Evolutionary conservation across 1,140 invertebrate genomes (phyloP).

Genomic region (Hestina assimilis): DNA sequence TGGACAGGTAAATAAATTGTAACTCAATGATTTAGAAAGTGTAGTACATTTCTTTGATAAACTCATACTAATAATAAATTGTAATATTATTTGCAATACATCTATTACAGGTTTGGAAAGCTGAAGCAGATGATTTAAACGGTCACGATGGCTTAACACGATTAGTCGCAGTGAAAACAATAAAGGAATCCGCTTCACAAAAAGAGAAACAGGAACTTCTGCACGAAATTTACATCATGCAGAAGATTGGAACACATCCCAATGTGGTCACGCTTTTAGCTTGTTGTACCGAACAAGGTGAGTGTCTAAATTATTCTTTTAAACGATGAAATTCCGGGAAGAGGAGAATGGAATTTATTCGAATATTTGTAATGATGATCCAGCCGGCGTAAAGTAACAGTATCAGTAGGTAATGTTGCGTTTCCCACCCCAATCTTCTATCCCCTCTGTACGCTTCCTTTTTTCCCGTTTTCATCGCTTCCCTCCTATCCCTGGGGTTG

Average conservation of each 20-base stretch:
- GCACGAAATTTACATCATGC: slow-evolving; percentile 89
- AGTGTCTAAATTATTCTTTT: not conserved
- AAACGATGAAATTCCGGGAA: too few relatives aligned
- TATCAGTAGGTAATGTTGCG: too few relatives aligned
- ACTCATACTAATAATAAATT: too few relatives aligned
- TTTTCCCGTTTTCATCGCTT: too few relatives aligned
- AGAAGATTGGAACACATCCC: slow-evolving; percentile 89
- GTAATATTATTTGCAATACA: slow-evolving; percentile 15
- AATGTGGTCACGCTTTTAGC: slow-evolving; percentile 92
- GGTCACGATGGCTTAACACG: slow-evolving; percentile 87
- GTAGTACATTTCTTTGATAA: too few relatives aligned
- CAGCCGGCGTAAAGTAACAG: too few relatives aligned
- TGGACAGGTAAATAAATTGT: slow-evolving; percentile 81
- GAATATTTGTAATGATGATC: too few relatives aligned
- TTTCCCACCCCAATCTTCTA: too few relatives aligned
- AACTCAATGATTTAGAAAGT: too few relatives aligned
- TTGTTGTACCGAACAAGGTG: slow-evolving; percentile 90
- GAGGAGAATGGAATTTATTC: too few relatives aligned
- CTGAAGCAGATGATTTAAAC: slow-evolving; percentile 87
- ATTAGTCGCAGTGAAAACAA: slow-evolving; percentile 90
- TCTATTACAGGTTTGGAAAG: slow-evolving; percentile 85
- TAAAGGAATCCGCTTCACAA: slow-evolving; percentile 85
- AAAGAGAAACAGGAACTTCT: slow-evolving; percentile 89
- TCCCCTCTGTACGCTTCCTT: too few relatives aligned
- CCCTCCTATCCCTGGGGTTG: too few relatives aligned